Percentiles rank a stretch among this genome's conserved stretches.
Conservation (phyloP, 2,113 vertebrate species). For the Larimichthys polyactis region DNA sequence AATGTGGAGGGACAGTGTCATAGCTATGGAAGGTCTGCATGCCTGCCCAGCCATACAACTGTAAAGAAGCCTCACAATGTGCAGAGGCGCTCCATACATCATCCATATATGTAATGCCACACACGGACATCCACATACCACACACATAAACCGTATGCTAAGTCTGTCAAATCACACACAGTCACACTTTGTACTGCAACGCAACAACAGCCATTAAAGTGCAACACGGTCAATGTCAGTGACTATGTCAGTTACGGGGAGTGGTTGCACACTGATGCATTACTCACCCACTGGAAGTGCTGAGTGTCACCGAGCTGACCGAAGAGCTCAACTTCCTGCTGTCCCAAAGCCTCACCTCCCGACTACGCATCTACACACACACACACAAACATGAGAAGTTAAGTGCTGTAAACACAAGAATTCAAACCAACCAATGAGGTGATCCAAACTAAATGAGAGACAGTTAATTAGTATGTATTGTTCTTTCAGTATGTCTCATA, state of each 20-base stretch:
- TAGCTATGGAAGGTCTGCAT: constrained; percentile 61
- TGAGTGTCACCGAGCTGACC: constrained; percentile 81
- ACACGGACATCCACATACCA: constrained; percentile 28
- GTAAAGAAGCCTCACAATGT: constrained; percentile 1
- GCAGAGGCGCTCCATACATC: constrained; percentile 9
- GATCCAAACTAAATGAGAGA: background rate
- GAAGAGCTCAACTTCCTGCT: constrained; percentile 84
- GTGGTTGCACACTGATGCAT: background rate
- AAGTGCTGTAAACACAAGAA: background rate
- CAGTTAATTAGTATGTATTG: background rate
- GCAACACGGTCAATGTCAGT: background rate
- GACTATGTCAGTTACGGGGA: constrained; percentile 6
- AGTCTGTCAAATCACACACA: constrained; percentile 27
- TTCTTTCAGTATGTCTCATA: background rate
- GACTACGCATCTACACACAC: constrained; percentile 86
- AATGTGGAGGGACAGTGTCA: constrained; percentile 61
- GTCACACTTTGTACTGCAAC: constrained; percentile 12
- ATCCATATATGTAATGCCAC: constrained; percentile 13
- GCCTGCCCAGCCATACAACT: background rate
- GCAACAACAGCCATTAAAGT: constrained; percentile 2
- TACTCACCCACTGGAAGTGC: constrained; percentile 91
- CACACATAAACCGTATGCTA: constrained; percentile 17
- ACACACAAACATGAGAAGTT: background rate
- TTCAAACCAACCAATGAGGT: background rate
- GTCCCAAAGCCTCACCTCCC: constrained; percentile 94